These are phyloP conservation scores for Bombus polaris DNA, from an alignment of 1,140 invertebrate species.

Conservation along the genomic window DNA sequence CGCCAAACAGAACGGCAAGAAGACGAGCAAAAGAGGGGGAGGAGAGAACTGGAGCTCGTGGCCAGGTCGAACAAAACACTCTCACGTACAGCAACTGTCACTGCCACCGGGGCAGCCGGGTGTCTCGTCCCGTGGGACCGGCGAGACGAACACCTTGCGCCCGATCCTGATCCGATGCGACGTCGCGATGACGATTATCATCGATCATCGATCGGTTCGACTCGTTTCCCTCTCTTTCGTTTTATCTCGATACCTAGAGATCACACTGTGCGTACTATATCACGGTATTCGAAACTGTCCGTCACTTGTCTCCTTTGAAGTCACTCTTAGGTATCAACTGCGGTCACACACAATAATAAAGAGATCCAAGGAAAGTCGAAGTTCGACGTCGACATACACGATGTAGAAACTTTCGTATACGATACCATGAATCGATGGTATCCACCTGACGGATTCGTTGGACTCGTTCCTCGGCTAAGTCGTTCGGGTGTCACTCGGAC, in stretches of 20 bases:
- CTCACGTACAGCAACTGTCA: constrained; percentile 75
- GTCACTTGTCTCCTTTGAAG: background rate
- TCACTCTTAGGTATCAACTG: constrained; percentile 10
- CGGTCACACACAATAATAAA: constrained; percentile 37
- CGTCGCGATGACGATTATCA: constrained; percentile 34
- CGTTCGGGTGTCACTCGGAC: constrained; percentile 9
- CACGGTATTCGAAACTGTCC: background rate
- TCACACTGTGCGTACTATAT: too few relatives aligned
- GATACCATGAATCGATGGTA: background rate
- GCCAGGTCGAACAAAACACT: constrained; percentile 64
- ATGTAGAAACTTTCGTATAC: background rate
- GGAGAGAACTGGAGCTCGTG: constrained; percentile 23
- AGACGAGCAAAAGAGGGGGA: constrained; percentile 39
- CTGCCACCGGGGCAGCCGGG: constrained; percentile 57
- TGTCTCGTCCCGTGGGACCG: constrained; percentile 57
- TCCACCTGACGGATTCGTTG: background rate
- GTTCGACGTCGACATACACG: background rate
- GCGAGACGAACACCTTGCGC: constrained; percentile 45
- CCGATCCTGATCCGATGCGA: constrained; percentile 20
- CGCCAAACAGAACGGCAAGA: constrained; percentile 24
- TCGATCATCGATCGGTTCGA: constrained; percentile 37
- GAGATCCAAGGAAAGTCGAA: background rate
- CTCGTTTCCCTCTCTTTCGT: too few relatives aligned
- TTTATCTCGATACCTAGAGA: background rate
- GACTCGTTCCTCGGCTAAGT: background rate